Base-by-base conservation (phyloP, 2,797 vertebrate genomes). In the Fistularia commersonii region DNA sequence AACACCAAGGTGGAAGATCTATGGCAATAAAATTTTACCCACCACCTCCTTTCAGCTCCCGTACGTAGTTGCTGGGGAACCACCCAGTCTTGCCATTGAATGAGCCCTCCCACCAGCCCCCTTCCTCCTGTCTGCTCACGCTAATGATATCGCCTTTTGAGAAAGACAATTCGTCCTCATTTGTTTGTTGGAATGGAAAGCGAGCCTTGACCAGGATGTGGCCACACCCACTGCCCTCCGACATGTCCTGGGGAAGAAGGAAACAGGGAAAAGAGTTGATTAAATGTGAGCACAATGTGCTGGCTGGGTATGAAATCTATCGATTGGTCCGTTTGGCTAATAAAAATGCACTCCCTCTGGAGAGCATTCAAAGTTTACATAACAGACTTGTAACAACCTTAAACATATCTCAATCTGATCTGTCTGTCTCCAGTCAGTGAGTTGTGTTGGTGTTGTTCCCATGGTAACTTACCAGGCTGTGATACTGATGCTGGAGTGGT, bases 31-130 rank as follows among this genome's bases (percentile, higher is more conserved):
- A 9, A 64, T 32, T 50, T 1, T 67, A 92, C 95, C 85, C 76
- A 95, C 93, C 95, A 11, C 87, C 90, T 60, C 92, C 91, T 87
- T 96, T 98, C 79, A 97, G 80, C 89, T 98, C 95, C 60, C 93
- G 87, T 14, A 98, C 95, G 0, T 97, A 98, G 90, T 98, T 98
- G 86, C 94, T 98, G 32, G 96, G 96, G 86, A 98, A 98, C 96
- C 96, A 98, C 37, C 96, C 96, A 1, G 89, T 93, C 77, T 88
- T 93, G 82, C 94, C 94, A 6, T 89, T 93, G 51, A 93, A 48
- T 1, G 89, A 91, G 65, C 96, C 95, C 76, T 98, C 96, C 96
- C 96, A 98, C 96, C 96, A 98, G 80, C 96, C 96, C 43, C 96
- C 96, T n/a, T 98, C 95, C 87, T 96, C 96, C 63, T 93, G 92